Percentiles rank a stretch among this genome's conserved stretches.
These are phyloP conservation scores for Clitarchus hookeri DNA, from an alignment of 2,888 invertebrate genomes.

Conservation along the genomic window DNA sequence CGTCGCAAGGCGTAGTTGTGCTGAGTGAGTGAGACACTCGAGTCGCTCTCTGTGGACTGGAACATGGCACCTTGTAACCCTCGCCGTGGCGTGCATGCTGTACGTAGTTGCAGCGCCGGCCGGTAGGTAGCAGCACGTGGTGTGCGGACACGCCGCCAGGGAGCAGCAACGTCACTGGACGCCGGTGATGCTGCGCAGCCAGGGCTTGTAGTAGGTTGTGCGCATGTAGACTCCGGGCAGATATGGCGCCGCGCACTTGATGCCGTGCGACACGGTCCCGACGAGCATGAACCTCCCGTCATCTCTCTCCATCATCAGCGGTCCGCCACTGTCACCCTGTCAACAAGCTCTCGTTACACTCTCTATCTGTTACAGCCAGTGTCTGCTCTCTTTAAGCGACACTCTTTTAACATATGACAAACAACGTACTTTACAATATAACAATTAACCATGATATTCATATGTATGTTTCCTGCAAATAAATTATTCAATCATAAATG, in stretches of 20 bases:
- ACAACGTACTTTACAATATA: too few species aligned
- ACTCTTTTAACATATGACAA: too few species aligned
- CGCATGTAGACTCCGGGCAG: slow-evolving; percentile 93
- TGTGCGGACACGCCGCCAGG: not conserved
- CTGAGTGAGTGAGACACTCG: too few species aligned
- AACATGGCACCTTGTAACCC: not conserved
- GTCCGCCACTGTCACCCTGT: slow-evolving; percentile 93
- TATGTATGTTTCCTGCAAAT: too few species aligned
- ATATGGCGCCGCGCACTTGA: slow-evolving; percentile 90
- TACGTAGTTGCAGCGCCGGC: too few species aligned
- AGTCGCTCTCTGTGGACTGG: not conserved
- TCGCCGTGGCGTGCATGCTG: too few species aligned
- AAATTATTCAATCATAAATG: too few species aligned
- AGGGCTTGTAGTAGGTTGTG: slow-evolving; percentile 88
- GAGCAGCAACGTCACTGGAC: slow-evolving; percentile 51
- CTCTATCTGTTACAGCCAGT: too few species aligned
- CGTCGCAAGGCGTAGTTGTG: not conserved
- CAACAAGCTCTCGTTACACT: slow-evolving; percentile 42
- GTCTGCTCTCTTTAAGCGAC: too few species aligned
- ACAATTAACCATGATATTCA: too few species aligned
- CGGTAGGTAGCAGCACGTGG: too few species aligned
- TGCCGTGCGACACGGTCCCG: slow-evolving; percentile 94
- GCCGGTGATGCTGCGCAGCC: slow-evolving; percentile 86
- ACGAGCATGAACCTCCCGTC: slow-evolving; percentile 87
- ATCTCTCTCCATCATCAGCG: slow-evolving; percentile 78